phyloP scores from a whole-genome alignment of 2,113 vertebrate species.

The Hemichromis elongatus region DNA sequence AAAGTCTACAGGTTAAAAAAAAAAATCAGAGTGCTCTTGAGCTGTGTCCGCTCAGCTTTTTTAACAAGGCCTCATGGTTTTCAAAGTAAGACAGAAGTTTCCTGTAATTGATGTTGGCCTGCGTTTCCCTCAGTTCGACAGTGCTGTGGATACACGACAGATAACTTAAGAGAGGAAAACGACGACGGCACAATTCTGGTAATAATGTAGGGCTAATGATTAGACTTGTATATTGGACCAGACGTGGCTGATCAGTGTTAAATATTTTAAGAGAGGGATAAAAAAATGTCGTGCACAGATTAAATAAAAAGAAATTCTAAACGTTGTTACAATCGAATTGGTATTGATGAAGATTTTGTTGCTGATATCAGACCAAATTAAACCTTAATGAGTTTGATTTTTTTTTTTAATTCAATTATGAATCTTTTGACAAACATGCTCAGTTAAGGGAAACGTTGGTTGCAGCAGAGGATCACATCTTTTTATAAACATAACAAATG shows the following conservation, averaged over 20 bases:
- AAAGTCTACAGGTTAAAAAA: background rate
- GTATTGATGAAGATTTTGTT: background rate
- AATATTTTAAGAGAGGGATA: background rate
- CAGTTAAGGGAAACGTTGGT: background rate
- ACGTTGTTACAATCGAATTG: background rate
- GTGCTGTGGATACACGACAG: background rate
- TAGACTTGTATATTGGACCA: background rate
- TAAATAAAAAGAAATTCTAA: background rate
- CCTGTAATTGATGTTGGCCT: background rate
- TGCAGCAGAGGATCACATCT: background rate
- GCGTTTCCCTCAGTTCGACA: background rate
- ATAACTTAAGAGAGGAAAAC: background rate
- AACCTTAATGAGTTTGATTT: background rate
- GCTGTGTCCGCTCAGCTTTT: conserved; percentile 5
- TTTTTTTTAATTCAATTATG: background rate
- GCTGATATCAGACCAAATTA: background rate
- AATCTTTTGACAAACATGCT: background rate
- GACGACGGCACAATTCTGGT: background rate
- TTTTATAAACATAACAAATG: background rate
- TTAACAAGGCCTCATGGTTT: conserved; percentile 49
- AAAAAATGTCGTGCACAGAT: background rate
- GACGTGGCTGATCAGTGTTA: background rate
- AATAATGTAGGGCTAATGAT: background rate
- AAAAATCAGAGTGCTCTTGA: background rate
- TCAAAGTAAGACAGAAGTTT: conserved; percentile 28